Evolutionary conservation across 2,888 invertebrate genomes (phyloP).

Genomic region (Polietes domitor): DNA sequence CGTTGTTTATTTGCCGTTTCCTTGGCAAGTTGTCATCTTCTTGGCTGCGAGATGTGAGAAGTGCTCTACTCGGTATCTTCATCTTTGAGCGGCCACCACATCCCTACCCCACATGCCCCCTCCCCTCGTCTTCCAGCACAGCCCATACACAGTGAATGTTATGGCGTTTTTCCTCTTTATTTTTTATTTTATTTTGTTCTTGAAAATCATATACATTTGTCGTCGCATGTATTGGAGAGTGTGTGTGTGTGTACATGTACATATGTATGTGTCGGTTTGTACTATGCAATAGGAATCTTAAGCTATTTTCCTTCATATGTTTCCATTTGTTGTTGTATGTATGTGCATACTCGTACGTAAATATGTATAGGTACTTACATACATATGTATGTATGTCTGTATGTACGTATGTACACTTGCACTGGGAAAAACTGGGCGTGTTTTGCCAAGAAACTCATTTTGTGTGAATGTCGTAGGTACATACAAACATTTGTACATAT

Average conservation of each 20-base stretch:
- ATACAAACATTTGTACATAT: conserved; percentile 1
- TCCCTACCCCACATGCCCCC: conserved; percentile 70
- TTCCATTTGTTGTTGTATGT: conserved; percentile 34
- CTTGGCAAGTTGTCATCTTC: conserved; percentile 58
- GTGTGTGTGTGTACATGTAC: conserved; percentile 65
- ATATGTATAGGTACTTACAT: conserved; percentile 39
- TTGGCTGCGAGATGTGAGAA: conserved; percentile 28
- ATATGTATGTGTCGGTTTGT: background rate
- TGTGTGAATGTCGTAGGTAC: background rate
- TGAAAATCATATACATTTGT: conserved; percentile 41
- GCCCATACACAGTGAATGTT: too few species aligned
- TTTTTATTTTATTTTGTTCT: background rate
- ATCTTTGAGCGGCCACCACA: background rate
- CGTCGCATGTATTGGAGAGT: background rate
- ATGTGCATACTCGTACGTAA: conserved; percentile 21
- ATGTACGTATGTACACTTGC: conserved; percentile 65
- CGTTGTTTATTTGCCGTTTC: conserved; percentile 27
- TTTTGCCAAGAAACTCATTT: conserved; percentile 42
- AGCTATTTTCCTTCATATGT: conserved; percentile 39
- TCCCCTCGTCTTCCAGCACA: conserved; percentile 70
- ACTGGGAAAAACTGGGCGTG: conserved; percentile 67
- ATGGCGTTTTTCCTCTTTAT: background rate
- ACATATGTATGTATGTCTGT: conserved; percentile 46
- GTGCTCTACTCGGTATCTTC: background rate
- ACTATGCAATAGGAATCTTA: background rate